Conservation (phyloP, 1,140 invertebrate species). For the Plectrocnemia conspersa region DNA sequence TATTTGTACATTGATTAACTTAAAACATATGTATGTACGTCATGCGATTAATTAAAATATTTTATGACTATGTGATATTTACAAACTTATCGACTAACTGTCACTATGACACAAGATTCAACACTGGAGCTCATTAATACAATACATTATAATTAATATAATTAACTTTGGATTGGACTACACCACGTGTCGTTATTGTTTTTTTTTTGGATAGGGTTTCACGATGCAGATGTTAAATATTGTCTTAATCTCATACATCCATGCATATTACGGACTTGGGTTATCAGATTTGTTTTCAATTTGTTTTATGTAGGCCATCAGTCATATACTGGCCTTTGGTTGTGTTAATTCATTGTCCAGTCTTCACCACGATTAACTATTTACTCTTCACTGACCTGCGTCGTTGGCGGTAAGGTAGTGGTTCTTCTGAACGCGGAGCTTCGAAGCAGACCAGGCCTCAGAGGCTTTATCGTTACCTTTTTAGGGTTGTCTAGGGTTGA, state of each 20-base stretch:
- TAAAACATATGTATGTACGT: neutral
- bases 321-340: slow-evolving; percentile 11
- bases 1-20: slow-evolving; percentile 8
- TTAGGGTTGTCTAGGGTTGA: slow-evolving; percentile 37
- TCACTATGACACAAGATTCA: slow-evolving; percentile 19
- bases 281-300: slow-evolving; percentile 19
- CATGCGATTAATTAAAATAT: neutral
- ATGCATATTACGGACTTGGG: too few relatives aligned
- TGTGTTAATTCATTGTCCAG: neutral
- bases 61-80: slow-evolving; percentile 5
- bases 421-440: slow-evolving; percentile 42
- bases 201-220: neutral
- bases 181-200: slow-evolving; percentile 3
- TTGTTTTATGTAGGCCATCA: too few relatives aligned
- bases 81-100: neutral
- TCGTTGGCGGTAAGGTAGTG: slow-evolving; percentile 35
- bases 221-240: slow-evolving; percentile 8
- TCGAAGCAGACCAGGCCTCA: slow-evolving; percentile 40
- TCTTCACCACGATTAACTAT: neutral
- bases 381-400: slow-evolving; percentile 39
- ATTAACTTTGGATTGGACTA: slow-evolving; percentile 20
- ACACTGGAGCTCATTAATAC: slow-evolving; percentile 16
- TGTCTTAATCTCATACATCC: neutral
- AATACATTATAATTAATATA: slow-evolving; percentile 5
- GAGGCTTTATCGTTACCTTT: slow-evolving; percentile 42